Percentiles rank a stretch among this genome's conserved stretches.
phyloP scores from a whole-genome alignment of 2,888 invertebrate genomes.

The Sthenelais limicola region DNA sequence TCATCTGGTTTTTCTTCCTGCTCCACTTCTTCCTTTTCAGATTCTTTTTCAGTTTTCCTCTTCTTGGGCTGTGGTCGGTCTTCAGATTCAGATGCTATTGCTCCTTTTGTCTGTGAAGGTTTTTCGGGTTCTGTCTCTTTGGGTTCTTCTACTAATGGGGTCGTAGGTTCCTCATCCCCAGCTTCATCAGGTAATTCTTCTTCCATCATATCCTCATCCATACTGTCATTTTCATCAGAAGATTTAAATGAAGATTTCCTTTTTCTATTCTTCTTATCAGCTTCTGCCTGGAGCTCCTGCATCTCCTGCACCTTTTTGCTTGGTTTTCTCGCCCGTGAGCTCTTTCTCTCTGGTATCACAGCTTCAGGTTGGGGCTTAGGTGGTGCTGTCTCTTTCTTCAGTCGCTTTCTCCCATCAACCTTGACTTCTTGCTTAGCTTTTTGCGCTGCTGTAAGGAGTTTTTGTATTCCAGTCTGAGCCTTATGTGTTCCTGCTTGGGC shows the following conservation, averaged over 20 bases:
- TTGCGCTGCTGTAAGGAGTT: neutral
- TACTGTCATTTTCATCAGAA: no score
- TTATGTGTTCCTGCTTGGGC: no score
- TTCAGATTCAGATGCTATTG: neutral
- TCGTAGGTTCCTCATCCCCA: neutral
- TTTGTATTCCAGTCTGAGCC: no score
- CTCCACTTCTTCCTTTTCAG: neutral
- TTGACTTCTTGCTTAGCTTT: no score
- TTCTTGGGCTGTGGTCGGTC: neutral
- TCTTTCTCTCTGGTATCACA: neutral
- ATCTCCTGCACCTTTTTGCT: constrained; percentile 27
- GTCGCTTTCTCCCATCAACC: neutral
- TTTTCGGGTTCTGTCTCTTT: no score
- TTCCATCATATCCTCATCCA: neutral
- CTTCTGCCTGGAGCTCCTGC: constrained; percentile 21
- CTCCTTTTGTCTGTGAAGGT: neutral
- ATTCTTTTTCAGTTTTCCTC: neutral
- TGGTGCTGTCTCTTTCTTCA: neutral
- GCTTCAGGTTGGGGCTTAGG: constrained; percentile 12
- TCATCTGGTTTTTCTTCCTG: neutral
- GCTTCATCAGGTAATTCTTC: neutral
- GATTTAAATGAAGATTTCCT: no score
- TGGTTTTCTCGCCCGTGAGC: constrained; percentile 10
- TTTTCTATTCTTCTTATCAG: constrained; percentile 4
- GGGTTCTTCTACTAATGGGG: neutral